phyloP scores from a whole-genome alignment of 2,888 invertebrate genomes.

The Aspidapion aeneum region DNA sequence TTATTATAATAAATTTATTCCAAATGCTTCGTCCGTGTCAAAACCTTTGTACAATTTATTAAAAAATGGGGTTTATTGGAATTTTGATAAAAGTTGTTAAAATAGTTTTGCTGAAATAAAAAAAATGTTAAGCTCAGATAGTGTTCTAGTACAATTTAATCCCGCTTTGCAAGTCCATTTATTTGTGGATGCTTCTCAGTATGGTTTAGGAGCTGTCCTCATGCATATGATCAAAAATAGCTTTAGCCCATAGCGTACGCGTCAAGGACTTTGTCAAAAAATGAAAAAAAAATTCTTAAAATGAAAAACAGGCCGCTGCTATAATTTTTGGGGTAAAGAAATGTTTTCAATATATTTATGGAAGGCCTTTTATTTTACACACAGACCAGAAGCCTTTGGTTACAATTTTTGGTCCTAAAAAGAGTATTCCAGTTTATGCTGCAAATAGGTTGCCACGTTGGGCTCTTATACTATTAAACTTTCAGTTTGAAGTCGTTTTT shows the following conservation, averaged over 20 bases:
- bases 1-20: constrained; percentile 13
- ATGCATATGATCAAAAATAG: constrained; percentile 5
- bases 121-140: constrained; percentile 1
- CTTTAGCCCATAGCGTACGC: constrained; percentile 4
- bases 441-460: constrained; percentile 10
- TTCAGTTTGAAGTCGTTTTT: background rate
- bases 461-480: background rate
- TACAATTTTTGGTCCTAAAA: constrained; percentile 16
- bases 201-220: constrained; percentile 10
- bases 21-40: constrained; percentile 6
- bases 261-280: background rate
- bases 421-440: constrained; percentile 11
- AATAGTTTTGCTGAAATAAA: constrained; percentile 7
- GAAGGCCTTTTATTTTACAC: background rate
- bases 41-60: constrained; percentile 15
- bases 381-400: constrained; percentile 20
- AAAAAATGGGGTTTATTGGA: constrained; percentile 7
- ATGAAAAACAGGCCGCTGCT: background rate
- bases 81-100: constrained; percentile 8
- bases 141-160: constrained; percentile 7
- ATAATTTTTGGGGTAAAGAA: constrained; percentile 9
- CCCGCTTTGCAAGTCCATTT: constrained; percentile 5
- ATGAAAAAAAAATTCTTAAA: background rate
- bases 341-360: constrained; percentile 10
- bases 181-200: constrained; percentile 9